These are phyloP conservation scores for Ceyx melanurus DNA, from an alignment of 2,113 vertebrate genomes.

Conservation along the genomic window DNA sequence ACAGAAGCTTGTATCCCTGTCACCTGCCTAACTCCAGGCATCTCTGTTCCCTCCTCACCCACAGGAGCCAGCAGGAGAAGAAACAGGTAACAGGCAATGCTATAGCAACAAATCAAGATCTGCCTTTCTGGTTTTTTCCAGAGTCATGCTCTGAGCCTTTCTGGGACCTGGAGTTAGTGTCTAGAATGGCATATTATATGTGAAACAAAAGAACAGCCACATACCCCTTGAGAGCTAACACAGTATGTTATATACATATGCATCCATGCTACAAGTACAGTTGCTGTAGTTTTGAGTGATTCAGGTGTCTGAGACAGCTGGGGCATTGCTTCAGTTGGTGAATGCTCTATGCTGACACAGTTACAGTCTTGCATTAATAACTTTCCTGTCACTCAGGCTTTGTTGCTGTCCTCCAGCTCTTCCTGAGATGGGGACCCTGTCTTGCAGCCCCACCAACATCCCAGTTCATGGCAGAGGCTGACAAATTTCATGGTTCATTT, in stretches of 20 bases:
- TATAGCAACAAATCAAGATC: not conserved
- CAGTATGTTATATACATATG: not conserved
- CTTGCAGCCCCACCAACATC: not conserved
- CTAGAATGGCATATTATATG: not conserved
- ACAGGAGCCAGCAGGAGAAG: not conserved
- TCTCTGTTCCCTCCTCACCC: not conserved
- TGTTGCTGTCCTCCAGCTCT: not conserved
- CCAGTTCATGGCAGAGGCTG: not conserved
- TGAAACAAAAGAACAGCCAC: not conserved
- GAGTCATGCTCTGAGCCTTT: not conserved
- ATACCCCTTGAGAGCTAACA: not conserved
- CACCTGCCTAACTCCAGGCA: not conserved
- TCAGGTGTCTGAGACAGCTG: not conserved
- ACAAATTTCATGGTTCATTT: not conserved
- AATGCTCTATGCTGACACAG: not conserved
- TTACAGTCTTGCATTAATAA: not conserved
- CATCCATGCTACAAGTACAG: not conserved
- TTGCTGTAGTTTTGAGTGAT: not conserved
- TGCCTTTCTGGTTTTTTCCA: not conserved
- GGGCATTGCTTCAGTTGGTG: not conserved
- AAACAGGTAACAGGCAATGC: not conserved
- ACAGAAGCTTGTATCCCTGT: not conserved
- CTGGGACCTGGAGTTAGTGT: not conserved
- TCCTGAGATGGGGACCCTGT: not conserved
- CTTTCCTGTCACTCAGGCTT: not conserved